A percentile compares a stretch with the other conserved stretches of the same genome.
These are phyloP conservation scores for Epicauta chinensis DNA, from an alignment of 1,140 invertebrate genomes.

Conservation along the genomic window DNA sequence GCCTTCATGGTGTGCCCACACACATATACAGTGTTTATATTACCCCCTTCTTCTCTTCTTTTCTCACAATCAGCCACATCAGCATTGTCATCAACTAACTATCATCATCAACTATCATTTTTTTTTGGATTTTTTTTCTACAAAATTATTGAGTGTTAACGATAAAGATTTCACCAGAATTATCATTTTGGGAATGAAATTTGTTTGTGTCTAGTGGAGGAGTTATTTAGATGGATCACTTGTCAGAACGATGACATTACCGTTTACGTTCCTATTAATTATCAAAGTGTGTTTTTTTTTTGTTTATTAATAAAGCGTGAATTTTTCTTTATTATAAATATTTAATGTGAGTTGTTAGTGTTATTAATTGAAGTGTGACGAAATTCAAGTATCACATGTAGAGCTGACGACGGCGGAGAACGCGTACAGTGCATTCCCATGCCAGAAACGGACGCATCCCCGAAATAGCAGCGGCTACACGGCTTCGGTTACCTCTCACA, in stretches of 20 bases:
- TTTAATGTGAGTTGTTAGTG: too few species aligned
- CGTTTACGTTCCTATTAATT: too few species aligned
- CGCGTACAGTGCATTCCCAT: slow-evolving; percentile 1
- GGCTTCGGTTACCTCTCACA: slow-evolving; percentile 11
- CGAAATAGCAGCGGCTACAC: slow-evolving; percentile 13
- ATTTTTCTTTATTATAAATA: too few species aligned
- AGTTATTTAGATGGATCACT: too few species aligned
- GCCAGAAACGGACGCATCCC: slow-evolving; percentile 12
- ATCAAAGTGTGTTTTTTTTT: too few species aligned
- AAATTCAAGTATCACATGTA: background rate
- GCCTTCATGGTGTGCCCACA: slow-evolving; percentile 35
- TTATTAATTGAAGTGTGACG: background rate
- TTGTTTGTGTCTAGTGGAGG: too few species aligned
- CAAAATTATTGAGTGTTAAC: too few species aligned
- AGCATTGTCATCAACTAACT: background rate
- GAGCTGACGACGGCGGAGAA: background rate
- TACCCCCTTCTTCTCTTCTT: background rate
- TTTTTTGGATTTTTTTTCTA: too few species aligned
- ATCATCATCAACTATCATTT: background rate
- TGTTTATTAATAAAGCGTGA: too few species aligned
- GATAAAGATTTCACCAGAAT: too few species aligned
- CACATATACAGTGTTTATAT: background rate
- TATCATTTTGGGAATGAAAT: too few species aligned
- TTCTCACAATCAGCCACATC: background rate
- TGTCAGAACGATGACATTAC: too few species aligned